Evolutionary conservation across 2,113 vertebrate genomes (phyloP).

Genomic region (Phalacrocorax aristotelis): DNA sequence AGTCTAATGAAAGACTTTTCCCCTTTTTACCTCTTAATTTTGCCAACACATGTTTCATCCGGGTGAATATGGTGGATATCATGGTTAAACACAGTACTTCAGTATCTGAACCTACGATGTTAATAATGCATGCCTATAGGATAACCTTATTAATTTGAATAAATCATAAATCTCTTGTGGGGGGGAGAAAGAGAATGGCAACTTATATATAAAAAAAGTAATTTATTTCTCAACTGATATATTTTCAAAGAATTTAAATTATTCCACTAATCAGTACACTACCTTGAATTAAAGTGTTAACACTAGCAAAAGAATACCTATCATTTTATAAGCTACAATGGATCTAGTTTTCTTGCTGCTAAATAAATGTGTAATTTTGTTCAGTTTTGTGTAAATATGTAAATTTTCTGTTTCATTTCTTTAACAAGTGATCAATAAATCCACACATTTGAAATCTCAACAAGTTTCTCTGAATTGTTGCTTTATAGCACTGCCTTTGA

Average conservation of each 20-base stretch:
- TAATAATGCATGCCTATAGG: neutral
- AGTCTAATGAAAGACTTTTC: neutral
- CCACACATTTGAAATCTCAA: neutral
- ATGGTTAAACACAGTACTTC: neutral
- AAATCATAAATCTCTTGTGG: neutral
- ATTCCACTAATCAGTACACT: neutral
- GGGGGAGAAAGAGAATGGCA: neutral
- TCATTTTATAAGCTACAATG: neutral
- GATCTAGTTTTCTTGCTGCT: neutral
- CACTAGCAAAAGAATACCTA: neutral
- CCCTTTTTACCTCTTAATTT: neutral
- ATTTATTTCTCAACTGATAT: neutral
- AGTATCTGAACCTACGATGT: neutral
- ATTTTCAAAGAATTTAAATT: neutral
- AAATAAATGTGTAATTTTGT: neutral
- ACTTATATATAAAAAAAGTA: rapidly evolving
- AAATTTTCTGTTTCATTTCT: neutral
- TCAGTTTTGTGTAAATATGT: neutral
- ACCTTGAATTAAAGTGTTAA: neutral
- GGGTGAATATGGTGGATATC: neutral
- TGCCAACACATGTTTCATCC: neutral
- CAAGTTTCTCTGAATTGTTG: neutral
- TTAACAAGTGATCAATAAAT: neutral
- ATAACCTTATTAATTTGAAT: neutral
- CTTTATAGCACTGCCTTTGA: neutral